phyloP scores from a whole-genome alignment of 2,797 vertebrate genomes.

The Chromis chromis region DNA sequence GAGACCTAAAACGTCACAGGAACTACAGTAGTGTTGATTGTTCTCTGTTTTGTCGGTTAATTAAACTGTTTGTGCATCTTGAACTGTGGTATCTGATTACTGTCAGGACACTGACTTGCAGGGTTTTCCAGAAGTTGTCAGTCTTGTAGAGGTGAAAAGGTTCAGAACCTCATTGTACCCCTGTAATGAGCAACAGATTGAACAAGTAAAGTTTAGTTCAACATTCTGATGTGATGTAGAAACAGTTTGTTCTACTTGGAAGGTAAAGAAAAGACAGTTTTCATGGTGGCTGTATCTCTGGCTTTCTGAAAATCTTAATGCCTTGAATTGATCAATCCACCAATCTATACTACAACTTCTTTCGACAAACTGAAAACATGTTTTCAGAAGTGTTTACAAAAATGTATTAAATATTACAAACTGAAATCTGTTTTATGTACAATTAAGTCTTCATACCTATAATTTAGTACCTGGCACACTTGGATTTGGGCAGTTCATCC shows the following conservation, averaged over 20 bases:
- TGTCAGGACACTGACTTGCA: constrained; percentile 1
- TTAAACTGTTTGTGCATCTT: not conserved
- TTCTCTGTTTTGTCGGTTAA: not conserved
- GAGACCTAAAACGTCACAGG: constrained; percentile 23
- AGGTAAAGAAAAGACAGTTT: not conserved
- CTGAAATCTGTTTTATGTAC: too few relatives aligned
- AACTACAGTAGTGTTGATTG: not conserved
- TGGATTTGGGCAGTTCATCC: too few relatives aligned
- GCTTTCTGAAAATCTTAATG: not conserved
- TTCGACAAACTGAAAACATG: not conserved
- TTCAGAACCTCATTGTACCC: not conserved
- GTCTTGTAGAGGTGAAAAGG: constrained; percentile 7
- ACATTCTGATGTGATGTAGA: not conserved
- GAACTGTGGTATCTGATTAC: not conserved
- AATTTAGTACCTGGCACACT: not conserved
- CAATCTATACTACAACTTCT: too few relatives aligned
- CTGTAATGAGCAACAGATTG: constrained; percentile 13
- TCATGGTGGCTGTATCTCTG: not conserved
- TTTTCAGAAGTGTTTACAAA: not conserved
- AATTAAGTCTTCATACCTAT: not conserved
- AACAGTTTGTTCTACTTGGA: not conserved
- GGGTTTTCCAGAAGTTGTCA: not conserved
- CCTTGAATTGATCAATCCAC: not conserved
- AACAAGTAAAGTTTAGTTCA: constrained; percentile 2
- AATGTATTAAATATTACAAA: not conserved